phyloP scores from a whole-genome alignment of 2,113 vertebrate species.

The Hyla sarda region DNA sequence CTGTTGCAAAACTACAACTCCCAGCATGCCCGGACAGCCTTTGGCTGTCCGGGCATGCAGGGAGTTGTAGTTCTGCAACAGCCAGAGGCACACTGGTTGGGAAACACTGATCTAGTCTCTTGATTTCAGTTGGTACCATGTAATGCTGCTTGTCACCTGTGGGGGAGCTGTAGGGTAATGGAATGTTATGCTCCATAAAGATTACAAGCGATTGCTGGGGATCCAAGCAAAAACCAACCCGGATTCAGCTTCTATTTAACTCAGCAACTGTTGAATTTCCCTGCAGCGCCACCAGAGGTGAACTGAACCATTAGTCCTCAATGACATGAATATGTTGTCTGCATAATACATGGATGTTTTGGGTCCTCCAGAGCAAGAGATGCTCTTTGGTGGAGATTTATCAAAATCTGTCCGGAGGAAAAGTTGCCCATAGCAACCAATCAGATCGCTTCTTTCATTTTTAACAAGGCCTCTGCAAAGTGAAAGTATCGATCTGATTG shows the following conservation, averaged over 20 bases:
- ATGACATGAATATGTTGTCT: neutral
- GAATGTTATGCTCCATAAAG: neutral
- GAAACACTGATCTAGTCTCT: no score
- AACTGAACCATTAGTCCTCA: neutral
- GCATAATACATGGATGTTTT: neutral
- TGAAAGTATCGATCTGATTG: no score
- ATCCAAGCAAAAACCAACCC: neutral
- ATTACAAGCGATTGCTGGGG: neutral
- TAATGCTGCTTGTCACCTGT: neutral
- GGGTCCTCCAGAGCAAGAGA: neutral
- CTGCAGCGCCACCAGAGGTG: neutral
- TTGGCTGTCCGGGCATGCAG: no score
- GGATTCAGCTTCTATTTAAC: neutral
- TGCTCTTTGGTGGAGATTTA: no score
- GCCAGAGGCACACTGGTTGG: no score
- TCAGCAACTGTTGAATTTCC: neutral
- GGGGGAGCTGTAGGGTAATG: neutral
- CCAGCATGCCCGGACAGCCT: no score
- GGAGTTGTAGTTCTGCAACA: no score
- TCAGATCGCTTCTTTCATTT: no score
- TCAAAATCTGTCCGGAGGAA: no score
- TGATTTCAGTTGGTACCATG: neutral
- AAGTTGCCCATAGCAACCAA: no score
- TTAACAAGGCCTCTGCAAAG: no score
- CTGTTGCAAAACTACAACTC: no score